Conservation (phyloP, 1,140 invertebrate species). For the Drosophila auraria region DNA sequence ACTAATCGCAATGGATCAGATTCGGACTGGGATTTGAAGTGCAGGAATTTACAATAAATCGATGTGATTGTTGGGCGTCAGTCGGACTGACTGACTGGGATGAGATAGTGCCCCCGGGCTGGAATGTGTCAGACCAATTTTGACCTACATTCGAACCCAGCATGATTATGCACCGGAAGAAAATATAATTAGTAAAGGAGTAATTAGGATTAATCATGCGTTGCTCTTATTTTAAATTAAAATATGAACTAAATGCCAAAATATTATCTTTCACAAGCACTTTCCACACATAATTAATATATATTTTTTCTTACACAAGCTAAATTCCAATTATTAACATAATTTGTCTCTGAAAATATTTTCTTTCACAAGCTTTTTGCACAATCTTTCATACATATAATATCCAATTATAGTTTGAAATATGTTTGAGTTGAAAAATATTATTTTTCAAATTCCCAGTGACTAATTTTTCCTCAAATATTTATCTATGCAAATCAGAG, state of each 20-base stretch:
- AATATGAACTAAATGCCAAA: too few relatives aligned
- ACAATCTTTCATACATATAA: conserved; percentile 8
- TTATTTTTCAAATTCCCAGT: conserved; percentile 1
- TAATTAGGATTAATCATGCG: not conserved
- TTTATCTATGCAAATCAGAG: conserved; percentile 6
- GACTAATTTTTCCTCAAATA: conserved; percentile 5
- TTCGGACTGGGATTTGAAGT: conserved; percentile 57
- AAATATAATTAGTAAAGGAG: not conserved
- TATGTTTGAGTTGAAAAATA: conserved; percentile 8
- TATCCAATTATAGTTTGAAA: conserved; percentile 14
- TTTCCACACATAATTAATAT: too few relatives aligned
- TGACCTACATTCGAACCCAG: conserved; percentile 69
- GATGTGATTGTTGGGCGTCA: conserved; percentile 66
- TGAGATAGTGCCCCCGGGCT: conserved; percentile 30
- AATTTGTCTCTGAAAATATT: not conserved
- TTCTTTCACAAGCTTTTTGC: conserved; percentile 12
- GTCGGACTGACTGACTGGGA: conserved; percentile 7
- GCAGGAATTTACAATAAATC: conserved; percentile 63
- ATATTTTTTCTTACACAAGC: too few relatives aligned
- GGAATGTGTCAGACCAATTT: conserved; percentile 39
- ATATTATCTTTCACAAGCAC: too few relatives aligned
- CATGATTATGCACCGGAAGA: conserved; percentile 9
- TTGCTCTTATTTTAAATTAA: not conserved
- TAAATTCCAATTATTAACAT: not conserved
- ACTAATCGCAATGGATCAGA: conserved; percentile 66